Conservation (phyloP, 2,888 invertebrate genomes). For the Eutolmus rufibarbis region DNA sequence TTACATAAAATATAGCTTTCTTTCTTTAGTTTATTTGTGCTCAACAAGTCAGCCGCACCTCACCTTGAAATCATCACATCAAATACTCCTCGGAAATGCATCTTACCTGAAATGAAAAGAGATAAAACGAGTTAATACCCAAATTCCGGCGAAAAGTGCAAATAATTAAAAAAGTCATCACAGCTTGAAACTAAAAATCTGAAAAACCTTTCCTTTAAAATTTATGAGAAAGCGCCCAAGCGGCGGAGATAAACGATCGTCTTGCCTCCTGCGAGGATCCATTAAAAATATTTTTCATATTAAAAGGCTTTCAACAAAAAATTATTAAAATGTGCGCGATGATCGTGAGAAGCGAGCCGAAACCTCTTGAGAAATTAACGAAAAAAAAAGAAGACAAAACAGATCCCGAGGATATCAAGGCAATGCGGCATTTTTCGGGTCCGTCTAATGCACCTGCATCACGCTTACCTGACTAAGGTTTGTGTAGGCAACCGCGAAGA, state of each 20-base stretch:
- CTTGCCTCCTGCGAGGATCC: background rate
- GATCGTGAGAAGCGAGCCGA: constrained; percentile 12
- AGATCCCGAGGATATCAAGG: background rate
- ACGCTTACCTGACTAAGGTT: background rate
- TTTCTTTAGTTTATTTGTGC: background rate
- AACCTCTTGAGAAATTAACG: background rate
- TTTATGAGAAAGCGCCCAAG: constrained; percentile 1
- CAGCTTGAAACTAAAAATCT: constrained; percentile 5
- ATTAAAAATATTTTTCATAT: constrained; percentile 14
- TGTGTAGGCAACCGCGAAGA: background rate
- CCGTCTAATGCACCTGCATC: constrained; percentile 34
- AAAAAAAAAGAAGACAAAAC: background rate
- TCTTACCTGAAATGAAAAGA: constrained; percentile 17
- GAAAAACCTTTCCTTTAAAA: background rate
- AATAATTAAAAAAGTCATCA: constrained; percentile 10
- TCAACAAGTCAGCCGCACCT: background rate
- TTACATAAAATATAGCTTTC: background rate
- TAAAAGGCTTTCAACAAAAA: background rate
- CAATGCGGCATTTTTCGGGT: background rate
- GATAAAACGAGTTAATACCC: background rate
- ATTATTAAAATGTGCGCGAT: constrained; percentile 10
- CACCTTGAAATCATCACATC: background rate
- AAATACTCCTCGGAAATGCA: background rate
- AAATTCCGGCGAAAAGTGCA: background rate
- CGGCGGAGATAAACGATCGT: background rate